Evolutionary conservation across 2,888 invertebrate genomes (phyloP), one percentile per base, ranked within the genome.

Genomic region (Cryptus armator): DNA sequence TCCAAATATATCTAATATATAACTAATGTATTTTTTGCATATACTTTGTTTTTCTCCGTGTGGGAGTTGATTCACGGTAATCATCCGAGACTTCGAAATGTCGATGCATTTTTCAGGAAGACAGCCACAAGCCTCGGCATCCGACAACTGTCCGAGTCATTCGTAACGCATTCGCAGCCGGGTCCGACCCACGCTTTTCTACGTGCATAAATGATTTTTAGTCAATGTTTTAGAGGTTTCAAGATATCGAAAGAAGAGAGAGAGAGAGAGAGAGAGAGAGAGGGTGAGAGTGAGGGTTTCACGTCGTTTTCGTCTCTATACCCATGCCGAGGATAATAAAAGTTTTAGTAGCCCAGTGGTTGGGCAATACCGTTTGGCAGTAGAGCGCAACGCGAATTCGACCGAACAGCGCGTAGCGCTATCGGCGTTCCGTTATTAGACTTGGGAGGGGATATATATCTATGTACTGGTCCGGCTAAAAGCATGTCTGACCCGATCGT

Each of bases 211-310:
- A 74, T 83, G 10, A 83, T 74, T 62, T 19, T 62, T 43, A 43
- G 78, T 83, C 67, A 74, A 83, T 79, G 78, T 83, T 83, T 78
- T 19, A 74, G 74, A n/a, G 48, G 78, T 16, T 62, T 46, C 59
- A n/a, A 68, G 37, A 56, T 43, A 70, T 19, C 43, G 24, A 19
- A 19, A 56, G 12, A n/a, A 37, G 37, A 7, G 37, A 0, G 37
- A 37, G 7, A 5, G 37, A 37, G 24, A 24, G 24, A 24, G 24
- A 37, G 37, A 1, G 37, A 5, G 37, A 37, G 37, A 37, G 24
- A 24, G 24, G 2, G 24, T 5, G 37, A 1, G 37, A 5, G 37
- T 1, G 37, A 37, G 37, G 9, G 44, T 82, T 82, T 77, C 56
- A 64, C 56, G 19, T 71, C 53, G 53, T 81, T 64, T 53, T 51